Conservation (phyloP, 2,888 invertebrate species). For the Halictus ligatus region DNA sequence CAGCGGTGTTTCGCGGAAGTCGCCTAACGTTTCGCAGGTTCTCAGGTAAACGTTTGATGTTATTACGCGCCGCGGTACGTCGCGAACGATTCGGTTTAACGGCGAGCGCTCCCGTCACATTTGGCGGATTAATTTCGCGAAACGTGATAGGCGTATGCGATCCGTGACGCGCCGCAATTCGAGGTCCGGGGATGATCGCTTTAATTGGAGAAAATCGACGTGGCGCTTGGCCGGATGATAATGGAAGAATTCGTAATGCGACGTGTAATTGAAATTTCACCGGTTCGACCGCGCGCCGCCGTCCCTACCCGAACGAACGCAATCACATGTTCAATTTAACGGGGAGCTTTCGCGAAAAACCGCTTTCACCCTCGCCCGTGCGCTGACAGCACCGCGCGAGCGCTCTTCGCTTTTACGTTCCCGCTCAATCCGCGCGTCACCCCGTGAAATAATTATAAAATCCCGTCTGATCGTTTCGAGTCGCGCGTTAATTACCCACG, state of each 20-base stretch:
- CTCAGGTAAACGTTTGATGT: constrained; percentile 47
- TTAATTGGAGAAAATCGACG: not conserved
- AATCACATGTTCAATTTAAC: constrained; percentile 46
- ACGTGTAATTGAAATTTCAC: constrained; percentile 46
- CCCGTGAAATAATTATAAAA: constrained; percentile 37
- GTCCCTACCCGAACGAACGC: not conserved
- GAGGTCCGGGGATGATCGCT: not conserved
- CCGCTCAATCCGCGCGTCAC: constrained; percentile 32
- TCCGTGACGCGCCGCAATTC: not conserved
- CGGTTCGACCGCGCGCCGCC: not conserved
- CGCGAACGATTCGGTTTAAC: not conserved
- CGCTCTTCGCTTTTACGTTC: constrained; percentile 23
- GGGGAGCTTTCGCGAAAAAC: constrained; percentile 30
- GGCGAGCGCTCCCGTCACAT: not conserved
- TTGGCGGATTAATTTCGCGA: not conserved
- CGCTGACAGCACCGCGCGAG: constrained; percentile 28
- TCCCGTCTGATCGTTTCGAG: not conserved
- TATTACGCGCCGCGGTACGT: not conserved
- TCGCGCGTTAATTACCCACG: not conserved
- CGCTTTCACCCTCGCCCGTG: constrained; percentile 25
- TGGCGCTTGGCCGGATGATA: not conserved
- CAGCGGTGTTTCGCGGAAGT: constrained; percentile 23
- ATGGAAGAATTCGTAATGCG: constrained; percentile 18
- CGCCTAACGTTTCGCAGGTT: constrained; percentile 17
- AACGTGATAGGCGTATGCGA: not conserved